phyloP scores from a whole-genome alignment of 2,797 vertebrate genomes.

The Orestias chungarensis region DNA sequence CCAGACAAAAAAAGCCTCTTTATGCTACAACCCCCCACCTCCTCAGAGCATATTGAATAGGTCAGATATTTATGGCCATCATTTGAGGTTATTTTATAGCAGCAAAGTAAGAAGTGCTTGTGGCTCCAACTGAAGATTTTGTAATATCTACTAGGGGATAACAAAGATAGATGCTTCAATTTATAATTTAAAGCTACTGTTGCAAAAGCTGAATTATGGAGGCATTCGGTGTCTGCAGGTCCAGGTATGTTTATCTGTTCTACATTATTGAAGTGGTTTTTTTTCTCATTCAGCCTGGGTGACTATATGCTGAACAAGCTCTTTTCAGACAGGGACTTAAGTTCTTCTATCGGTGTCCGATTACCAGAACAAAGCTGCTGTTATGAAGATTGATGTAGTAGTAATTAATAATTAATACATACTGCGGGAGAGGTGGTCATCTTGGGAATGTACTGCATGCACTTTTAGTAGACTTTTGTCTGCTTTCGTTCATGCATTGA shows the following conservation, averaged over 20 bases:
- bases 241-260: slow-evolving; percentile 36
- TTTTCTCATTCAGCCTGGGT: slow-evolving; percentile 12
- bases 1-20: slow-evolving; percentile 2
- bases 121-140: slow-evolving; percentile 6
- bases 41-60: not conserved
- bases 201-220: slow-evolving; percentile 14
- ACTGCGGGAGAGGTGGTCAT: not conserved
- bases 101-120: slow-evolving; percentile 8
- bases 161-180: slow-evolving; percentile 42
- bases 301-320: slow-evolving; percentile 43
- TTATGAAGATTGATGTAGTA: slow-evolving; percentile 49
- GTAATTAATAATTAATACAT: slow-evolving; percentile 10
- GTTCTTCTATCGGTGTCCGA: slow-evolving; percentile 37
- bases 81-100: slow-evolving; percentile 16
- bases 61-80: slow-evolving; percentile 2
- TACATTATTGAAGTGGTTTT: slow-evolving; percentile 46
- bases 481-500: slow-evolving; percentile 1
- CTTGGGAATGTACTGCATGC: not conserved
- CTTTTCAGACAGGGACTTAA: slow-evolving; percentile 41
- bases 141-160: slow-evolving; percentile 33
- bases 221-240: slow-evolving; percentile 5
- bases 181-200: slow-evolving; percentile 29
- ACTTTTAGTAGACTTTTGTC: not conserved
- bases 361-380: slow-evolving; percentile 25
- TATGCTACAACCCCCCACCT: too few relatives aligned